phyloP scores from a whole-genome alignment of 2,113 vertebrate genomes.

The Triplophysa rosa region DNA sequence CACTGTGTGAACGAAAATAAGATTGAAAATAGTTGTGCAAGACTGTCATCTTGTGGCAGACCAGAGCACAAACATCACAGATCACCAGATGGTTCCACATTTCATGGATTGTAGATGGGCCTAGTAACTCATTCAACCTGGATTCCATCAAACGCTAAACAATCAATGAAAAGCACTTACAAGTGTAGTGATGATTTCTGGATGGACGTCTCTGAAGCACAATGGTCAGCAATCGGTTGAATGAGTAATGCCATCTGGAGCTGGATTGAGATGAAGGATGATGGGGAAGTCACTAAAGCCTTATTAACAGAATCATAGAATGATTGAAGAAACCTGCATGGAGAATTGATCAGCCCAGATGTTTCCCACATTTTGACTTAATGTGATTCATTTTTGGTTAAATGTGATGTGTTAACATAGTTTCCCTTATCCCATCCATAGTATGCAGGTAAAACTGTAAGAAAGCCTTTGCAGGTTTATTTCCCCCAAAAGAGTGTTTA shows the following conservation, averaged over 20 bases:
- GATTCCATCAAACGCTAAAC: constrained; percentile 12
- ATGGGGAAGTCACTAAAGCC: constrained; percentile 31
- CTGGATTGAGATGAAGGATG: background rate
- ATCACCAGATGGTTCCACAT: constrained; percentile 15
- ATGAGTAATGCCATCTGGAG: constrained; percentile 38
- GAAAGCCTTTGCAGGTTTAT: background rate
- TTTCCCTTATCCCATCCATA: background rate
- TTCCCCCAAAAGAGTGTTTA: background rate
- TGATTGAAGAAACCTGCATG: background rate
- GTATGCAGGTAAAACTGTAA: background rate
- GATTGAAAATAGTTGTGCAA: constrained; percentile 37
- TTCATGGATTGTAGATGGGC: background rate
- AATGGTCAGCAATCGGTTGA: constrained; percentile 20
- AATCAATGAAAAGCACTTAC: constrained; percentile 21
- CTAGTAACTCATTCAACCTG: constrained; percentile 13
- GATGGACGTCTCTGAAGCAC: background rate
- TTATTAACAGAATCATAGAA: constrained; percentile 21
- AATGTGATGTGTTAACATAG: background rate
- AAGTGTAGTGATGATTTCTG: constrained; percentile 12
- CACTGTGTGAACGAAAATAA: background rate
- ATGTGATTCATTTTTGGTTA: background rate
- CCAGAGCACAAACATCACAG: background rate
- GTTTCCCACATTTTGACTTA: background rate
- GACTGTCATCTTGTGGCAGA: constrained; percentile 64
- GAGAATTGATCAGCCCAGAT: constrained; percentile 5